Base-by-base conservation (phyloP, 53 echinoderm and acorn worm genomes). In the Crossaster papposus region DNA sequence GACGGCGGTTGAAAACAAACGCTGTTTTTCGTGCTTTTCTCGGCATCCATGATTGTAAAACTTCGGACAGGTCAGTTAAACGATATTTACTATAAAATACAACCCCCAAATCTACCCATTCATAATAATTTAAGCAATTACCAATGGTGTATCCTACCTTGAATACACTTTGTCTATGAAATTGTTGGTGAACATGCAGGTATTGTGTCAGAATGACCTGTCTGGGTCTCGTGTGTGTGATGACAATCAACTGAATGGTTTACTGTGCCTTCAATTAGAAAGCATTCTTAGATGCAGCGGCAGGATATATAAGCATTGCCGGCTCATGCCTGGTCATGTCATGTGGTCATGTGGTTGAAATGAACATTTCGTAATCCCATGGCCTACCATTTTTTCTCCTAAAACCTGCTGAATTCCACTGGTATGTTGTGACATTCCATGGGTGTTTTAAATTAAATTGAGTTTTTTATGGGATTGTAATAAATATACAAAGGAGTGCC, bases 341-440 rank as follows among this genome's bases (percentile, higher is more conserved):
- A 29, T 22, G 3, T 31, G 32, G 14, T 80, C 26, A 55, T 80
- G 20, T 32, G 80, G 20, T 80, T 50, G 80, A 80, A 80, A 31
- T 22, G 30, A 13, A 14, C 30, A 8, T 80, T 80, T 62, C 80
- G 58, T 80, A 26, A 80, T 55, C 80, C 9, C 28, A 58, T 52
- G n/a, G 17, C 33, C 33, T 28, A 55, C 13, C 15, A 29, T 31
- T 29, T n/a, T 51, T 14, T 50, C 78, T 18, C 33, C 53, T 9
- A 44, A 14, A 54, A 30, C 30, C 54, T 28, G 30, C 80, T 80
- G 54, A 55, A 80, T 55, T 80, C 31, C 15, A 15, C 24, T 5
- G 24, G 28, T 35, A 26, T 52, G 0, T 73, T 72, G 15, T 18
- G 33, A 85, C 85, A 85, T 72, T 85, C 52, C 74, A 73, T 72